Evolutionary conservation across 2,888 invertebrate species (phyloP), one percentile per base, ranked within the genome.

Genomic region (Pogonocherus hispidulus): DNA sequence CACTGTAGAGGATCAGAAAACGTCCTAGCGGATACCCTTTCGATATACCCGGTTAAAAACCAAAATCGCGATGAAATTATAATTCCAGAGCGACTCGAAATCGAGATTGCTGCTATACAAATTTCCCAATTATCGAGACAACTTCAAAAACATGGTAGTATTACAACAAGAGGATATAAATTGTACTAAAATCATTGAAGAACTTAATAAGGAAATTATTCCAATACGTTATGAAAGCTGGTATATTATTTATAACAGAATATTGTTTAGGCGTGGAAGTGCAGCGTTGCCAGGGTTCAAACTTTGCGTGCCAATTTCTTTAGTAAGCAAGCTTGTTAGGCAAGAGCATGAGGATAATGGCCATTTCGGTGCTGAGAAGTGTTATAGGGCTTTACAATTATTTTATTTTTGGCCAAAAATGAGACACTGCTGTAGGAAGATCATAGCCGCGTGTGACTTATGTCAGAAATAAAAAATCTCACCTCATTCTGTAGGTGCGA

Each of bases 291-390:
- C 23, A 20, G 60, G 60, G 1, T 59, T 19, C 44, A 63, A 63
- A 16, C 23, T 67, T 27, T 56, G 51, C 16, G 22, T 67, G n/a
- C 67, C 63, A 3, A 5, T 3, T 6, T 9, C 5, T 20, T 49
- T 51, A 16, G 14, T 63, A 3, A 37, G 22, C 11, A n/a, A 20
- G 1, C 9, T 63, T 5, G 51, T 57, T 11, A 9, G 49, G 14
- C 46, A 63, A 49, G 52, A 67, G 57, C 57, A 67, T 11, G 11
- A 59, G 27, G 52, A 57, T 6, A 19, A 54, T 8, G 67, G 59
- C 1, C 67, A 67, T 67, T 67, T 67, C 18, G 63, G 67, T 2
- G 37, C 56, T 4, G 54, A 63, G 22, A 67, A 67, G 35, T 54
- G 57, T 37, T 52, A 52, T 11, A 0, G 5, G 11, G 3, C 16